Conservation (phyloP, 2,113 vertebrate species). For the Hiodon alosoides region DNA sequence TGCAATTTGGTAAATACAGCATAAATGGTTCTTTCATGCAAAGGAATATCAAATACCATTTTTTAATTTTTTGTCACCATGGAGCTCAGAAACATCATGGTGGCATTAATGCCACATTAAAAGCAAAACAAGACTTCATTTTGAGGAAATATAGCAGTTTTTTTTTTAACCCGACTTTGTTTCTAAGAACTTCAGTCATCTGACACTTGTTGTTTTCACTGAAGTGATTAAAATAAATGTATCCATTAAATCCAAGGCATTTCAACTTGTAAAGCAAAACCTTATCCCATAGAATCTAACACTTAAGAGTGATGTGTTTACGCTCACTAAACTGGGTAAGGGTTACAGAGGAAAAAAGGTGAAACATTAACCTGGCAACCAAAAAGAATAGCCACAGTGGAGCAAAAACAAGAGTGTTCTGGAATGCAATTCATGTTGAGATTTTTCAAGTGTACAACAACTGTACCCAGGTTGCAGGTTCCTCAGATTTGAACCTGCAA, state of each 20-base stretch:
- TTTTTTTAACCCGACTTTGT: background rate
- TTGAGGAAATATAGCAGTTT: background rate
- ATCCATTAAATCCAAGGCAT: background rate
- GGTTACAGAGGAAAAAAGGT: no score
- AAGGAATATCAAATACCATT: background rate
- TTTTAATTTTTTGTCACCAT: background rate
- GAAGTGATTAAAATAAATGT: slow-evolving; percentile 26
- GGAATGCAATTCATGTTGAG: no score
- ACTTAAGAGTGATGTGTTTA: no score
- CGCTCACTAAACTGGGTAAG: no score
- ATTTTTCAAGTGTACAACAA: no score
- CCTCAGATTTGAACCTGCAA: no score
- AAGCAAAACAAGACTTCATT: background rate
- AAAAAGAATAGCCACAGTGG: no score
- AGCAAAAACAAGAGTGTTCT: no score
- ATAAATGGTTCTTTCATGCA: background rate
- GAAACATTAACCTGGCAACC: no score
- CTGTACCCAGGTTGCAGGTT: no score
- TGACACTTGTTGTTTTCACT: slow-evolving; percentile 21
- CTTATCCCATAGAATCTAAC: background rate
- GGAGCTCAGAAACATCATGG: no score
- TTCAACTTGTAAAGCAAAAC: background rate
- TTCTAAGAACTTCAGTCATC: slow-evolving; percentile 14
- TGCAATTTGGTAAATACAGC: background rate
- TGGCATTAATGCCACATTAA: no score